Base-by-base conservation (phyloP, 2,888 invertebrate species). In the Eledone cirrhosa region DNA sequence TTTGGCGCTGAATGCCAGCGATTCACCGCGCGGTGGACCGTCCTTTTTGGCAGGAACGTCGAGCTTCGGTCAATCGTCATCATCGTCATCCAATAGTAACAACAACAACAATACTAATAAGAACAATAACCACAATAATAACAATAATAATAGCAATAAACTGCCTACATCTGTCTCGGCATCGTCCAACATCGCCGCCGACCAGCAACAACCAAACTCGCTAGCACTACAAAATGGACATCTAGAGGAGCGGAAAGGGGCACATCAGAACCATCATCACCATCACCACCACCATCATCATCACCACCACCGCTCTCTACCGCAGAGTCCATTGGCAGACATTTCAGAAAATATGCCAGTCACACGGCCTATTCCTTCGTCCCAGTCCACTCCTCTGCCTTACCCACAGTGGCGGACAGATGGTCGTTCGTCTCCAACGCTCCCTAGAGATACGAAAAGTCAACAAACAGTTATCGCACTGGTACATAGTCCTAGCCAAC, bases 331-430 rank as follows among this genome's bases (percentile, higher is more conserved):
- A 3, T 14, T 72, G 72, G 41, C 72, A 13, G 72, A 72, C 13
- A 72, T 72, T 33, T 72, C 72, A 31, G 72, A 72, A 19, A 41
- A 41, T 41, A 41, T 41, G 41, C 41, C 41, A 41, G 41, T 41
- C 41, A 72, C 72, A 1, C 72, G 72, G 2, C 72, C 72, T 8
- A n/a, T 72, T n/a, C 72, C 72, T 13, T 72, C 72, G 7, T 72
- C 72, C 24, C 72, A 72, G 13, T 72, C 72, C n/a, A 72, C 72
- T 2, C 72, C 72, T 13, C 72, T 72, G 41, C 72, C 72, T 41
- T 72, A 72, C 19, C 72, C 72, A 22, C 72, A 72, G 41, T 72
- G 72, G 72, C 72, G 72, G 29, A 72, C 72, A 24, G 72, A 72
- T 31, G 33, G 31, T 2, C 72, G 41, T n/a, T 31, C n/a, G 31